phyloP scores from a whole-genome alignment of 2,888 invertebrate genomes.

The Pandemis heparana region DNA sequence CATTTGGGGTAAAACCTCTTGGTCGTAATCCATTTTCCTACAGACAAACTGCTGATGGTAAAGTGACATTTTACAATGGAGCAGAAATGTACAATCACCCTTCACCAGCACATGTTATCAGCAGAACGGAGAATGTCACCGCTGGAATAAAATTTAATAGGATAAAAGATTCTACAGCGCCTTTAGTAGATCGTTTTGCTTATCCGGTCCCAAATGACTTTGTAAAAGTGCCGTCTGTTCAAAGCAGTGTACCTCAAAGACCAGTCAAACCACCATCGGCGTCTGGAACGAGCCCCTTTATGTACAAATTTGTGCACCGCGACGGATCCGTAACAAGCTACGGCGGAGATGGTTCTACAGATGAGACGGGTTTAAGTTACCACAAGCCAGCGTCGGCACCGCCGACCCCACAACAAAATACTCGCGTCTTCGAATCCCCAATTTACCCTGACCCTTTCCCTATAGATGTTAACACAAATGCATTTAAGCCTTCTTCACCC shows the following conservation, averaged over 20 bases:
- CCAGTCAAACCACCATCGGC: slow-evolving; percentile 14
- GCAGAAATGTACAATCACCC: slow-evolving; percentile 26
- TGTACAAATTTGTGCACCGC: slow-evolving; percentile 44
- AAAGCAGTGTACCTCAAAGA: slow-evolving; percentile 10
- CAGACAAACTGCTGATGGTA: slow-evolving; percentile 52
- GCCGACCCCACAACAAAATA: slow-evolving; percentile 6
- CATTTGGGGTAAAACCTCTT: neutral
- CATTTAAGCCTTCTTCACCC: slow-evolving; percentile 33
- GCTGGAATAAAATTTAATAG: slow-evolving; percentile 33
- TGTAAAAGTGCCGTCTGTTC: slow-evolving; percentile 12
- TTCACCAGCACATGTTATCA: slow-evolving; percentile 36
- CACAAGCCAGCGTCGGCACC: neutral
- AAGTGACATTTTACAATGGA: slow-evolving; percentile 50
- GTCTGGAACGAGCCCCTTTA: slow-evolving; percentile 28
- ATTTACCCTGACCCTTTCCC: slow-evolving; percentile 25
- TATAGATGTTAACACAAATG: slow-evolving; percentile 22
- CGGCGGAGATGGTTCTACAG: slow-evolving; percentile 4
- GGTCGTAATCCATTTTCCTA: slow-evolving; percentile 35
- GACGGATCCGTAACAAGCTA: slow-evolving; percentile 44
- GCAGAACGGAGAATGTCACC: slow-evolving; percentile 45
- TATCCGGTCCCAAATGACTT: slow-evolving; percentile 20
- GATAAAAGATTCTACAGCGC: slow-evolving; percentile 2
- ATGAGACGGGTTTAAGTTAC: slow-evolving; percentile 13
- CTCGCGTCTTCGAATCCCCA: slow-evolving; percentile 23
- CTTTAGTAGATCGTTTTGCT: slow-evolving; percentile 10